These are phyloP conservation scores for Babylonia areolata DNA, from an alignment of 1,140 invertebrate species.

Conservation along the genomic window DNA sequence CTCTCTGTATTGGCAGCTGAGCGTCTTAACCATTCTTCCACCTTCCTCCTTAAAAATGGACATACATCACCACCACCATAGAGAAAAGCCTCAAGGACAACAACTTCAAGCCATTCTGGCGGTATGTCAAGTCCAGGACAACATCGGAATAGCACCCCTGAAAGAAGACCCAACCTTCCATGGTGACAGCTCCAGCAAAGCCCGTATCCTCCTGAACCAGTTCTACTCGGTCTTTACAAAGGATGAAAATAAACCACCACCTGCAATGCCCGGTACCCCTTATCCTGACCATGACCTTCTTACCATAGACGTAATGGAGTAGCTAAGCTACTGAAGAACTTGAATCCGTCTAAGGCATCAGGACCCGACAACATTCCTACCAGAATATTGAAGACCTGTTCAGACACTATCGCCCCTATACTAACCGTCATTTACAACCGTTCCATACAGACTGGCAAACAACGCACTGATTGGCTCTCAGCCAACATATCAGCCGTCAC, in stretches of 20 bases:
- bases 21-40: too few species aligned
- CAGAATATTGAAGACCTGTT: too few species aligned
- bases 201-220: constrained; percentile 43
- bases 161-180: constrained; percentile 36
- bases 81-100: constrained; percentile 45
- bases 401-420: too few species aligned
- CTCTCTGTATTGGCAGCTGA: too few species aligned
- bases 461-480: neutral
- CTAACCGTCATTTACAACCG: neutral
- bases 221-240: constrained; percentile 48
- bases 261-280: neutral
- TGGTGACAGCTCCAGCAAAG: constrained; percentile 44
- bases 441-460: neutral
- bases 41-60: too few species aligned
- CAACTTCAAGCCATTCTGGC: constrained; percentile 54
- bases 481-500: neutral
- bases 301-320: neutral
- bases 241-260: neutral
- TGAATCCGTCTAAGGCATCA: too few species aligned
- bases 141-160: too few species aligned
- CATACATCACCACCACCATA: constrained; percentile 49
- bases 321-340: neutral
- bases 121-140: constrained; percentile 53
- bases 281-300: neutral
- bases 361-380: neutral